These are phyloP conservation scores for Glomeris marginata DNA, from an alignment of 2,888 invertebrate species.

Conservation along the genomic window DNA sequence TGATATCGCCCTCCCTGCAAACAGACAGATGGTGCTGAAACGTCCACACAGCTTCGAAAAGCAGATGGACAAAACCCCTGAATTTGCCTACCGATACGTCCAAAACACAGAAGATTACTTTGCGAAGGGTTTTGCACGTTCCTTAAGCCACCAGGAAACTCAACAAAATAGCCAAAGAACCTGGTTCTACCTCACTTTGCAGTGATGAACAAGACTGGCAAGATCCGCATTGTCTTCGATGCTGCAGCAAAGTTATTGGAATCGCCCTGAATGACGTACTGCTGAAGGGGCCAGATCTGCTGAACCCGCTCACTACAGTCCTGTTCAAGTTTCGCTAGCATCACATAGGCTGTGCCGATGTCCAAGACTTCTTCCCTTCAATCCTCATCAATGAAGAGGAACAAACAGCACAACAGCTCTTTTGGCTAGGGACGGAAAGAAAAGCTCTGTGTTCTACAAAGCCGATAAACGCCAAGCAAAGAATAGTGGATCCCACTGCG, in stretches of 20 bases:
- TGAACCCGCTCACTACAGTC: conserved; percentile 8
- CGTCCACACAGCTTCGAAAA: too few relatives aligned
- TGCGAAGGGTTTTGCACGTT: too few relatives aligned
- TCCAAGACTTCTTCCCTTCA: conserved; percentile 17
- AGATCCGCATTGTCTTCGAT: conserved; percentile 18
- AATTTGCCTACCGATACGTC: too few relatives aligned
- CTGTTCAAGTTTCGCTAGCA: conserved; percentile 15
- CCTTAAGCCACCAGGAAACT: too few relatives aligned
- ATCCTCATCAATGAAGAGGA: conserved; percentile 9
- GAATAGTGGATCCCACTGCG: too few relatives aligned
- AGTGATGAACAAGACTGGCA: conserved; percentile 15
- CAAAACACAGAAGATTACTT: too few relatives aligned
- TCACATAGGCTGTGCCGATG: conserved; percentile 13
- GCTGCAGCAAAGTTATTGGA: conserved; percentile 12
- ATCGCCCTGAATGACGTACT: conserved; percentile 15
- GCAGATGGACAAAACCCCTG: too few relatives aligned
- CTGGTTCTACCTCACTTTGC: conserved; percentile 18
- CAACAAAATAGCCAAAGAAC: too few relatives aligned
- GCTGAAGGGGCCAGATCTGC: conserved; percentile 14
- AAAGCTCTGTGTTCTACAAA: too few relatives aligned
- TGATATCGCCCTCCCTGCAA: too few relatives aligned
- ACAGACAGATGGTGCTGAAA: too few relatives aligned
- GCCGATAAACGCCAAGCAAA: too few relatives aligned
- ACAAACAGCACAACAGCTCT: conserved; percentile 12
- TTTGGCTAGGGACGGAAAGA: conserved; percentile 16